Evolutionary conservation across 2,888 invertebrate genomes (phyloP), one percentile per base, ranked within the genome.

Genomic region (Aspidiotus rigidus): DNA sequence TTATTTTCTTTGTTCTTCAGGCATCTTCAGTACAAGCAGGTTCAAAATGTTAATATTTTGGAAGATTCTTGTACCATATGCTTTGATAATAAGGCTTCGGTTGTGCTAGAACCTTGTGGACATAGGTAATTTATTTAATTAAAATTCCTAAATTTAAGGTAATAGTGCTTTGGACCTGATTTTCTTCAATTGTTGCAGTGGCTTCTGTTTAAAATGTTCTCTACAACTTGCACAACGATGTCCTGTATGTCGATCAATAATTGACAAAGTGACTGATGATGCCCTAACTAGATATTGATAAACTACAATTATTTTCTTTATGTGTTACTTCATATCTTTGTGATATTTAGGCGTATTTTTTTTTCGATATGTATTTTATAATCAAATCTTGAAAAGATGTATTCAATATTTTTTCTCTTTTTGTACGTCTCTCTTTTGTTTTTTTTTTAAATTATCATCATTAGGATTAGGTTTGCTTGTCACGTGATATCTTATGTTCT

Each of bases 21-120:
- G 73, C 87, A 91, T 76, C 83, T 92, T 75, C 87, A 84, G 76
- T 79, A 93, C 75, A 87, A 88, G 74, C 83, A 87, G 75, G 79
- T 93, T 73, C 79, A 88, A 71, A 85, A 85, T 76, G 82, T 88
- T 59, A 87, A 86, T 75, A 86, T 89, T 40, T 82, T 84, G 71
- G 92, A 93, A 75, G 88, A 93, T 77, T 88, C 89, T 11, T 95
- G 94, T 79, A 89, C 88, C 0, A 80, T 95, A 64, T 95, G 95
- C 79, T 93, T 86, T 78, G 92, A 93, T 77, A 84, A 85, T 72
- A 84, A 83, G 73, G 90, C 91, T 0, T 83, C 85, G 70, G 86
- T 90, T 28, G 80, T 84, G 73, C 82, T 94, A 55, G 78, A 85
- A 74, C 93, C 93, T 0, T 94, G 95, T 78, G 83, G 84, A 73